Base-by-base conservation (phyloP, 2,113 vertebrate genomes). In the Gadus chalcogrammus region DNA sequence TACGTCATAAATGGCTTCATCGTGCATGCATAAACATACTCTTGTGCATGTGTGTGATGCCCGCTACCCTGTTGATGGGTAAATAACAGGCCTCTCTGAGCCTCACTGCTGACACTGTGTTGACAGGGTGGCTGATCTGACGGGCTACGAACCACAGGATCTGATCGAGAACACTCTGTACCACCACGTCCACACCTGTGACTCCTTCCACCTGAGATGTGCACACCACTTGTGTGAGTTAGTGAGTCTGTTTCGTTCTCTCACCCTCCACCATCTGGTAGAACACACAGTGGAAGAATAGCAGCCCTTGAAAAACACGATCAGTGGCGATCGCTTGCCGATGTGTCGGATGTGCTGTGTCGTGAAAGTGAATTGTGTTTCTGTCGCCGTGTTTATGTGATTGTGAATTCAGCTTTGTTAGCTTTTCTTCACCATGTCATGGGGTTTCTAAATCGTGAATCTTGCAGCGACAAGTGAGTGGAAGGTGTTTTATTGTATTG, bases 101-200 rank as follows among this genome's bases (percentile, higher is more conserved):
- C 6, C 2, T 48, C 42, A 35, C 31, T 4, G 31, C 31, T 35
- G 31, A 35, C 31, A 35, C 24, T 35, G 42, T 48, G 7, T 48
- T 13, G 42, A 48, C 89, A 99, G 97, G 89, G 97, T 98, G 80
- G 94, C 96, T 1, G 97, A 99, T 79, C 89, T 99, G 84, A 99
- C 97, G 0, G 97, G 97, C n/a, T 99, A 97, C 0, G 97, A 99
- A 86, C 97, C 97, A 67, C 97, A 99, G 92, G 97, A 99, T 88
- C 87, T 99, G 71, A 99, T 99, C 38, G 97, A 99, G 91, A 99
- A 99, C 93, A 99, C 97, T 0, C 92, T 99, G 59, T 99, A 99
- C 76, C 96, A 99, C 73, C 96, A 99, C 3, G 97, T 99, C 63
- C 97, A 99, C 15, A 95, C 95, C 89, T 99, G 97, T 64, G 97